phyloP scores from a whole-genome alignment of 2,797 vertebrate genomes.

The Siniperca undulata region DNA sequence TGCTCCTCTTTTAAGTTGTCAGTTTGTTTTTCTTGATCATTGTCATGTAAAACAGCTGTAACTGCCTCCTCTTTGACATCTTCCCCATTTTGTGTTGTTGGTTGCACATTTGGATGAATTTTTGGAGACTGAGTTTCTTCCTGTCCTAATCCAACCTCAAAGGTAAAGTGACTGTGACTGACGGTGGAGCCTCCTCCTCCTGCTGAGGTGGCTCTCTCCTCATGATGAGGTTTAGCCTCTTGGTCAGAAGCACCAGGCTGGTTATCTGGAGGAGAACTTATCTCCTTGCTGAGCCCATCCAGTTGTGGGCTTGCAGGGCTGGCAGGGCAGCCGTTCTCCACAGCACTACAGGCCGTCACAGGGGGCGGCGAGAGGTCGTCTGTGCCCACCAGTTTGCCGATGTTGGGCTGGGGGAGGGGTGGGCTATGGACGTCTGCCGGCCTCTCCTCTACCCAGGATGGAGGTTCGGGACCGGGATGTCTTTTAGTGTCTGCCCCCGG shows the following conservation, averaged over 20 bases:
- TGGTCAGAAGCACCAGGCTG: slow-evolving; percentile 36
- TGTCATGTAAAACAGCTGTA: slow-evolving; percentile 43
- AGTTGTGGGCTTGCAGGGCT: slow-evolving; percentile 58
- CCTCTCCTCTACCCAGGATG: slow-evolving; percentile 89
- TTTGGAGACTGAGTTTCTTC: slow-evolving; percentile 42
- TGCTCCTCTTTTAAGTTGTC: slow-evolving; percentile 31
- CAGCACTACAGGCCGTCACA: slow-evolving; percentile 62
- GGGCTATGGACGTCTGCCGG: slow-evolving; percentile 85
- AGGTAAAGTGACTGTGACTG: slow-evolving; percentile 69
- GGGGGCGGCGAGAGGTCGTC: slow-evolving; percentile 86
- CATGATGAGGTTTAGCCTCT: slow-evolving; percentile 32
- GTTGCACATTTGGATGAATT: slow-evolving; percentile 44
- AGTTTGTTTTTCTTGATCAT: slow-evolving; percentile 40
- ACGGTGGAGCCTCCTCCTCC: slow-evolving; percentile 33
- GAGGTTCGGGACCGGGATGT: slow-evolving; percentile 80
- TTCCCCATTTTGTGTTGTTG: slow-evolving; percentile 35
- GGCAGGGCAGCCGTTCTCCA: slow-evolving; percentile 75
- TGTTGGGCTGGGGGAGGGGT: slow-evolving; percentile 86
- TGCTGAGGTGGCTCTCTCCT: slow-evolving; percentile 35
- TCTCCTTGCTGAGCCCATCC: slow-evolving; percentile 47
- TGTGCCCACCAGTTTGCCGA: slow-evolving; percentile 86
- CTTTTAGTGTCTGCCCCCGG: slow-evolving; percentile 82
- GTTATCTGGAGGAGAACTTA: slow-evolving; percentile 32
- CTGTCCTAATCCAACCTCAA: slow-evolving; percentile 66
- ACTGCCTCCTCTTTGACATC: slow-evolving; percentile 12